Evolutionary conservation across 2,888 invertebrate genomes (phyloP).

Genomic region (Digitonthophagus gazella): DNA sequence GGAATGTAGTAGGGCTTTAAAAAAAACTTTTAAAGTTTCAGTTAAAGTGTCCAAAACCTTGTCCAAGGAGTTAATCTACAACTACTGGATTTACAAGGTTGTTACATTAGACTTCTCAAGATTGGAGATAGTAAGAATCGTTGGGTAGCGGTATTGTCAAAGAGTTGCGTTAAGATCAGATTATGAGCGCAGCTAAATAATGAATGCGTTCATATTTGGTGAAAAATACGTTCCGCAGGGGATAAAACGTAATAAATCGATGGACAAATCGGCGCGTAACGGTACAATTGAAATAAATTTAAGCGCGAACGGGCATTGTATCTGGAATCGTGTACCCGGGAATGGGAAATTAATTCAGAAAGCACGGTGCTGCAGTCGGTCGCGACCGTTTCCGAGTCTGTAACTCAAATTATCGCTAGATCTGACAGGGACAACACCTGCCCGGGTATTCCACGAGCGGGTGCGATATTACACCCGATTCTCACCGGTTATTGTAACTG

Average conservation of each 20-base stretch:
- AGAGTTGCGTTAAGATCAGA: neutral
- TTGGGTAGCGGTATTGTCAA: neutral
- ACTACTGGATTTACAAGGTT: too few relatives aligned
- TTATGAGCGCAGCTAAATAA: conserved; percentile 8
- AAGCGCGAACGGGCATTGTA: conserved; percentile 31
- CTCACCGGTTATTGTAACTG: conserved; percentile 22
- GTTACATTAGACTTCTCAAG: too few relatives aligned
- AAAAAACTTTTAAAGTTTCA: too few relatives aligned
- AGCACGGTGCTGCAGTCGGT: conserved; percentile 33
- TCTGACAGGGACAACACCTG: conserved; percentile 50
- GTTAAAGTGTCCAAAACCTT: too few relatives aligned
- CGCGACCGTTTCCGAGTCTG: conserved; percentile 48
- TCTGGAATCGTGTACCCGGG: conserved; percentile 37
- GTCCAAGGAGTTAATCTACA: too few relatives aligned
- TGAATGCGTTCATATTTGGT: conserved; percentile 14
- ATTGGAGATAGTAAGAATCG: too few relatives aligned
- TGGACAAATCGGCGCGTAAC: conserved; percentile 18
- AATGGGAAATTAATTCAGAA: conserved; percentile 51
- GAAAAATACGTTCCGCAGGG: conserved; percentile 9
- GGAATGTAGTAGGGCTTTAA: too few relatives aligned
- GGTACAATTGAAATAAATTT: conserved; percentile 23
- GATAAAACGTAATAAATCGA: conserved; percentile 17
- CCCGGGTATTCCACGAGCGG: conserved; percentile 34
- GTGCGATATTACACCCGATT: conserved; percentile 31
- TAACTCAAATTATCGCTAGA: conserved; percentile 50